Percentiles rank a stretch among this genome's conserved stretches.
phyloP scores from a whole-genome alignment of 2,888 invertebrate genomes.

The Limnephilus auricula region DNA sequence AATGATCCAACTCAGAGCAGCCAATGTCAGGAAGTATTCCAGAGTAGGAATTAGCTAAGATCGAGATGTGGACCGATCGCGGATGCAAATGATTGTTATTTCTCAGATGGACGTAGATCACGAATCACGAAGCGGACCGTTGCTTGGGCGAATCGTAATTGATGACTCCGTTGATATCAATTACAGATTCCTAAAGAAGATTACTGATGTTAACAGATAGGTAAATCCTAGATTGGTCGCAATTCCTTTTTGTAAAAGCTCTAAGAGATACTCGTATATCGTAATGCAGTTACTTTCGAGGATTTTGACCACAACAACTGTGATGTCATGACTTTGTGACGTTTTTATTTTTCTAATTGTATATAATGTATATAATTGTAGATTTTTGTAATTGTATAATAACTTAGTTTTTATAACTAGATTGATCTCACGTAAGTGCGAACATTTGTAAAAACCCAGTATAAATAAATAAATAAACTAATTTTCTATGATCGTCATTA shows the following conservation, averaged over 20 bases:
- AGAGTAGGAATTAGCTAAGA: constrained; percentile 38
- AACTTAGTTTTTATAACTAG: no score
- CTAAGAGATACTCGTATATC: neutral
- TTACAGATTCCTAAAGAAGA: constrained; percentile 29
- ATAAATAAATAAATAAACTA: no score
- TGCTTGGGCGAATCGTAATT: constrained; percentile 29
- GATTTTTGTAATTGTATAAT: no score
- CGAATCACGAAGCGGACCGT: constrained; percentile 46
- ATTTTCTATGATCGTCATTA: neutral
- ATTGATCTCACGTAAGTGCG: no score
- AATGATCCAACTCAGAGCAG: neutral
- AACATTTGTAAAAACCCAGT: no score
- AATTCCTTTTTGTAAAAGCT: neutral
- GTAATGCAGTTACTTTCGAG: neutral
- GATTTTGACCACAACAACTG: neutral
- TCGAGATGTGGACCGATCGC: constrained; percentile 41
- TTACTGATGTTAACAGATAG: constrained; percentile 33
- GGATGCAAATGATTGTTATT: constrained; percentile 62
- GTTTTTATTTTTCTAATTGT: no score
- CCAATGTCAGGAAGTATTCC: neutral
- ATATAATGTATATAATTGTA: no score
- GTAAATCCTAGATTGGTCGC: neutral
- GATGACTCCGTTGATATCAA: constrained; percentile 44
- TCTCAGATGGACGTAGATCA: constrained; percentile 58
- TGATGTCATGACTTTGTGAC: no score